Conservation (phyloP, 2,797 vertebrate species). For the Myotis planiceps region DNA sequence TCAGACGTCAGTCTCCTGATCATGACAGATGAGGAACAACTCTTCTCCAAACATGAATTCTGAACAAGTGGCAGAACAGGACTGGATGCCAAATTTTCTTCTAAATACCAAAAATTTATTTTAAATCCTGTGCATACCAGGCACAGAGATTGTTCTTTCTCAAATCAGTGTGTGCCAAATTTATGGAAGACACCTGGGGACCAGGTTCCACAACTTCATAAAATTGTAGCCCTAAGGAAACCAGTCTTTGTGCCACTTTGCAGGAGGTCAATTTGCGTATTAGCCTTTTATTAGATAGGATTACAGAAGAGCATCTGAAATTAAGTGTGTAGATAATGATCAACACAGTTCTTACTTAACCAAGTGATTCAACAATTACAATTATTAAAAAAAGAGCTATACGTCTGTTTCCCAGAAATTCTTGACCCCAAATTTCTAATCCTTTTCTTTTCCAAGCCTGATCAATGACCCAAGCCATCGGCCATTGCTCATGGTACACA, state of each 20-base stretch:
- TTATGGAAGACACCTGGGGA: neutral
- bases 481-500: neutral
- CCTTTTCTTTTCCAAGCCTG: neutral
- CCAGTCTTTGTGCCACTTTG: neutral
- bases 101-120: neutral
- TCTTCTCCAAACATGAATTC: neutral
- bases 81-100: neutral
- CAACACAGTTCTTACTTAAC: neutral
- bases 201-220: neutral
- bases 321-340: neutral
- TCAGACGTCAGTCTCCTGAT: neutral
- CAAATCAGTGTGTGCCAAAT: neutral
- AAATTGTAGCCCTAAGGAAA: neutral
- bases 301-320: neutral
- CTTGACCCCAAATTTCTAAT: neutral
- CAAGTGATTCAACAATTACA: neutral
- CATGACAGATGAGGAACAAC: neutral
- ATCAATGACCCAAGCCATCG: neutral
- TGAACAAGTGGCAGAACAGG: neutral
- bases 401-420: neutral
- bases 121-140: neutral
- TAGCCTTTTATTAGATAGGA: too few relatives aligned
- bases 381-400: neutral
- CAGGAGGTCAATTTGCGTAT: neutral
- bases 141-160: neutral